phyloP scores from a whole-genome alignment of 2,888 invertebrate species.

The Anarsia innoxiella region DNA sequence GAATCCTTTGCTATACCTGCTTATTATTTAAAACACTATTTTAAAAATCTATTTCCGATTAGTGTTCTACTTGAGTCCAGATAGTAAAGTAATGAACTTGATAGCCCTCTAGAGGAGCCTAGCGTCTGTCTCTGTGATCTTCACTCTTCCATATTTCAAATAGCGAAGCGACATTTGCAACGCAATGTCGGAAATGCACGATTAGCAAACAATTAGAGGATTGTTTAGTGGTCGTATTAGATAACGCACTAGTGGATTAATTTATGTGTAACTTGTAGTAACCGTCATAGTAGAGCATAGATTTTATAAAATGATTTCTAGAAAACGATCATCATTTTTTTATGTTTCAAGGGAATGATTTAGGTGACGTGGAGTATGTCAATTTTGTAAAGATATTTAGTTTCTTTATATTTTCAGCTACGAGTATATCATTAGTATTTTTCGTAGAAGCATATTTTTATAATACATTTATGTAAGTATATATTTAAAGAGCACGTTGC shows the following conservation, averaged over 20 bases:
- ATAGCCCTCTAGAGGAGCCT: slow-evolving; percentile 46
- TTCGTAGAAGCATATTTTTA: slow-evolving; percentile 22
- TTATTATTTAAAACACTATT: neutral
- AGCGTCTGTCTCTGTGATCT: slow-evolving; percentile 53
- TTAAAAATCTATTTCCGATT: neutral
- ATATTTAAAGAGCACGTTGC: slow-evolving; percentile 29
- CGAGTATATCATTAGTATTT: slow-evolving; percentile 19
- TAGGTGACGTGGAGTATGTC: slow-evolving; percentile 13
- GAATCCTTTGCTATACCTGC: slow-evolving; percentile 5
- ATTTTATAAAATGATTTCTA: slow-evolving; percentile 25
- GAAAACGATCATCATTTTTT: slow-evolving; percentile 29
- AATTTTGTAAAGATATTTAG: slow-evolving; percentile 13
- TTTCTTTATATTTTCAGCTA: slow-evolving; percentile 18
- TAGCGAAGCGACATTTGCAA: slow-evolving; percentile 31
- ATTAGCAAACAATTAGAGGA: slow-evolving; percentile 51
- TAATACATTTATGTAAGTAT: slow-evolving; percentile 20
- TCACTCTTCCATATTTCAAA: slow-evolving; percentile 74
- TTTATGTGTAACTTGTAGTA: slow-evolving; percentile 52
- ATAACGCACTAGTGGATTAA: slow-evolving; percentile 53
- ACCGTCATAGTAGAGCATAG: slow-evolving; percentile 34
- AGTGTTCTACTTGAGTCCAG: neutral
- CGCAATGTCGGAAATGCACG: slow-evolving; percentile 55
- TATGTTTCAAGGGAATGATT: slow-evolving; percentile 55
- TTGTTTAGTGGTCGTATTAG: slow-evolving; percentile 46
- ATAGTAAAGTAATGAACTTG: slow-evolving; percentile 3